Percentiles rank a stretch among this genome's conserved stretches.
These are phyloP conservation scores for Orchesellides sinensis DNA, from an alignment of 2,888 invertebrate genomes.

Conservation along the genomic window DNA sequence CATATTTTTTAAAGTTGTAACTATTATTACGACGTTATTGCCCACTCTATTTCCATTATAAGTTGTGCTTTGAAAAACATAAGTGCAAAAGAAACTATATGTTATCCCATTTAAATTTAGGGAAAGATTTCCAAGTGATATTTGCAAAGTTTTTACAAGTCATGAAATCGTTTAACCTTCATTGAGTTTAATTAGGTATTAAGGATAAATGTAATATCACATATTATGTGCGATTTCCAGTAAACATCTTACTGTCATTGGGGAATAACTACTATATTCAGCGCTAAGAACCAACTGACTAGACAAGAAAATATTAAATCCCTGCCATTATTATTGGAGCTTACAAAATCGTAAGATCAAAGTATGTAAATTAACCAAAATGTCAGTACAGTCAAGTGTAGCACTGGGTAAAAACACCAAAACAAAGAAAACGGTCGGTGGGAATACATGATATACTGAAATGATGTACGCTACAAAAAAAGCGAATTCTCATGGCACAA, in stretches of 20 bases:
- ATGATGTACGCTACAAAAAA: neutral
- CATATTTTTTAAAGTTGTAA: neutral
- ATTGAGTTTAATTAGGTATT: no score
- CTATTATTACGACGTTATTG: constrained; percentile 12
- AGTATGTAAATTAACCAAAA: no score
- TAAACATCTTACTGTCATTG: no score
- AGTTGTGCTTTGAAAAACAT: no score
- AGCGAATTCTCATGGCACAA: neutral
- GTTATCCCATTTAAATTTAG: no score
- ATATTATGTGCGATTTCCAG: no score
- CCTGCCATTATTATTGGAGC: constrained; percentile 44
- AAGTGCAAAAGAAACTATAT: no score
- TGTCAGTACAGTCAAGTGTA: constrained; percentile 10
- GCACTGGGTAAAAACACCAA: constrained; percentile 8
- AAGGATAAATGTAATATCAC: no score
- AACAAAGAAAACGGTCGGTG: constrained; percentile 21
- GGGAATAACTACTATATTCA: no score
- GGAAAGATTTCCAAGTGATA: no score
- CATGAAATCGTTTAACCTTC: no score
- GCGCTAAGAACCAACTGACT: constrained; percentile 57
- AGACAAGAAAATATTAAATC: constrained; percentile 58
- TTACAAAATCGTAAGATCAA: neutral
- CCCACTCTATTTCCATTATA: constrained; percentile 26
- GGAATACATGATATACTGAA: neutral
- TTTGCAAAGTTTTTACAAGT: no score